Conservation (phyloP, 2,797 vertebrate genomes). For the Eulemur coronatus region DNA sequence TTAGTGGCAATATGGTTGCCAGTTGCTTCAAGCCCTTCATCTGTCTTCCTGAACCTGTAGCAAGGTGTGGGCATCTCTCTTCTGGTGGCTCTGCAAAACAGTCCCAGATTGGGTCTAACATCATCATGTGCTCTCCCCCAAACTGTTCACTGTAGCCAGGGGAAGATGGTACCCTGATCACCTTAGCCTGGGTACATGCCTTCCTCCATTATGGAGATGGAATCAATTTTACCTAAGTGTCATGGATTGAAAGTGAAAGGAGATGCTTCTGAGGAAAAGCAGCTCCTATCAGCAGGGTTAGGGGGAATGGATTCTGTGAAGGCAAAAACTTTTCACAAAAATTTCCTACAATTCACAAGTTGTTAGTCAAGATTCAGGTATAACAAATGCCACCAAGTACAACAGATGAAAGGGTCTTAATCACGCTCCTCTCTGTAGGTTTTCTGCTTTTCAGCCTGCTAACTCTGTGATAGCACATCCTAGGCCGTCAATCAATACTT, state of each 20-base stretch:
- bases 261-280: background rate
- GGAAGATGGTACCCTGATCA: background rate
- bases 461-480: constrained; percentile 25
- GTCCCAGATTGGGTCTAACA: background rate
- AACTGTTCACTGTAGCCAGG: background rate
- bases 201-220: background rate
- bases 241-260: background rate
- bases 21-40: background rate
- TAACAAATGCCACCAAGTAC: background rate
- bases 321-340: background rate
- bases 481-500: constrained; percentile 48
- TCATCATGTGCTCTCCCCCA: background rate
- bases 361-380: background rate
- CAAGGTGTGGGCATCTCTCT: background rate
- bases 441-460: constrained; percentile 33
- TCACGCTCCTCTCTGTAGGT: background rate
- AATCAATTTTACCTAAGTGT: background rate
- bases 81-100: background rate
- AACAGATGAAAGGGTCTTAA: background rate
- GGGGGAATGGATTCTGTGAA: background rate
- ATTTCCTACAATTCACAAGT: background rate
- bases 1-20: background rate
- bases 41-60: background rate
- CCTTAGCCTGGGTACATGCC: background rate
- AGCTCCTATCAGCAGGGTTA: background rate